Evolutionary conservation across 2,888 invertebrate species (phyloP), one percentile per base, ranked within the genome.

Genomic region (Schrankia costaestrigalis): DNA sequence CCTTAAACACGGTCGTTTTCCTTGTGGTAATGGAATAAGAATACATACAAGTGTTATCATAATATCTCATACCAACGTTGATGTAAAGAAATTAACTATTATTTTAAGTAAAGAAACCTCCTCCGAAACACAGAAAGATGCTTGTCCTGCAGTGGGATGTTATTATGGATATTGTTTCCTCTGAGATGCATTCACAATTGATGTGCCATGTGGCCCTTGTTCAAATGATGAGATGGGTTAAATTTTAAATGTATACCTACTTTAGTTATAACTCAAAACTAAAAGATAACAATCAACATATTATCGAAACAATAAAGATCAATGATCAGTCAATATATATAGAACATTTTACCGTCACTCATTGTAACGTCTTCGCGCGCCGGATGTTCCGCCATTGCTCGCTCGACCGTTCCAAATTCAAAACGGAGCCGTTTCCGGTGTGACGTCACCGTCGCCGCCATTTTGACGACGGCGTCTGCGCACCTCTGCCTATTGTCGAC

Each of bases 321-420:
- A 38, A 49, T 48, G 47, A 49, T 55, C 49, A 48, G 56, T 56
- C 46, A 45, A 57, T 60, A 56, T 51, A 57, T 42, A 63, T 62
- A 63, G 49, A 61, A 60, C 61, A 57, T 57, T 54, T 51, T 37
- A 56, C 46, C 47, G 66, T 66, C 71, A 78, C 58, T 78, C 80
- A 85, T 75, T 74, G 85, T 78, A 82, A 81, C 85, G 86, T 87
- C 86, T 86, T 86, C 83, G 63, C 56, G 54, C 68, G 71, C 83
- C 85, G 86, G 86, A 87, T 86, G 86, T 83, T 71, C 85, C 81
- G 79, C 84, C 85, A 85, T 82, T 84, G 84, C 82, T 77, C 84
- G 82, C 80, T 85, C 83, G 86, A 87, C 86, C 86, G 84, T 85
- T 82, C 83, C 78, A 78, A 87, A 87, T 85, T 86, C 83, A 84